A percentile compares a stretch with the other conserved stretches of the same genome.
phyloP scores from a whole-genome alignment of 2,888 invertebrate genomes.

The Platycheirus rosarum region DNA sequence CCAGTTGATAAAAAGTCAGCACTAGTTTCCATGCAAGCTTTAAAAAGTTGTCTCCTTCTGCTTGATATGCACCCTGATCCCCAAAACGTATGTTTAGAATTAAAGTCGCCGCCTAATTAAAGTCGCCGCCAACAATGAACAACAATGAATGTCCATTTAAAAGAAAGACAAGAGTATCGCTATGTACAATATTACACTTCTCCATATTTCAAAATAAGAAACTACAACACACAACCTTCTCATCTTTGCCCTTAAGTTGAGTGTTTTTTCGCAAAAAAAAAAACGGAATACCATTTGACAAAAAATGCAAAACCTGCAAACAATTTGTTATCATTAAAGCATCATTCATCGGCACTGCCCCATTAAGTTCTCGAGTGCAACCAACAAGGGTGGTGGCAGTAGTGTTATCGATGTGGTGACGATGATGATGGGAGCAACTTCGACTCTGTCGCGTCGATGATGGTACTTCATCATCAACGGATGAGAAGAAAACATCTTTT shows the following conservation, averaged over 20 bases:
- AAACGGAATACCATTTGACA: slow-evolving; percentile 4
- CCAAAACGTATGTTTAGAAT: too few species aligned
- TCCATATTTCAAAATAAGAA: neutral
- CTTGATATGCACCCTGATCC: too few species aligned
- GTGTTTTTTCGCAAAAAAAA: slow-evolving; percentile 16
- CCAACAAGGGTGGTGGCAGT: neutral
- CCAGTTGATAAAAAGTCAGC: too few species aligned
- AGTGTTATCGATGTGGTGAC: neutral
- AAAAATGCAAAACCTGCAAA: slow-evolving; percentile 55
- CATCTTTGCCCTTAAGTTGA: slow-evolving; percentile 20
- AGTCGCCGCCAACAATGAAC: too few species aligned
- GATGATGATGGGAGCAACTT: slow-evolving; percentile 14
- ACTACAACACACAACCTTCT: slow-evolving; percentile 22
- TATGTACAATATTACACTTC: neutral
- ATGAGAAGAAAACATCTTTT: slow-evolving; percentile 57
- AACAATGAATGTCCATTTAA: too few species aligned
- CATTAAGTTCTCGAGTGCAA: slow-evolving; percentile 53
- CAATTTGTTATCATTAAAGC: slow-evolving; percentile 62
- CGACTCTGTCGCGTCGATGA: slow-evolving; percentile 14
- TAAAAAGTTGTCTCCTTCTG: too few species aligned
- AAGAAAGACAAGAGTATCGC: neutral
- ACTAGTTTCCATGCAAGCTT: too few species aligned
- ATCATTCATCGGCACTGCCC: slow-evolving; percentile 61
- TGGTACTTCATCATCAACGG: slow-evolving; percentile 35
- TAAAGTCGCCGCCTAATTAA: too few species aligned